These are phyloP conservation scores for Masnerella sp. DNA, from an alignment of 2,888 invertebrate species.

Conservation along the genomic window DNA sequence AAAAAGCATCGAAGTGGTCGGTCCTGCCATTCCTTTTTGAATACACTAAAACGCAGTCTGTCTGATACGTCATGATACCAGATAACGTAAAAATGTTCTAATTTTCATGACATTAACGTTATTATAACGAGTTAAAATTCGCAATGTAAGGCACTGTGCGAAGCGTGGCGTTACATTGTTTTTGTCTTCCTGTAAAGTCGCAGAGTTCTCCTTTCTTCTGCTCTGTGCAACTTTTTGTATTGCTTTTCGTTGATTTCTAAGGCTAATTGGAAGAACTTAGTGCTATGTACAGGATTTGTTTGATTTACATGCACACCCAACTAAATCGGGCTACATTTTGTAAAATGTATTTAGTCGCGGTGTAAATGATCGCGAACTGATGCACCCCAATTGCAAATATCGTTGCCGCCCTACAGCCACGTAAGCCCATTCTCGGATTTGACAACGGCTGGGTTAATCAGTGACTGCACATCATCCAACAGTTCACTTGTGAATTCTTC, in stretches of 20 bases:
- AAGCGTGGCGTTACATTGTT: constrained; percentile 14
- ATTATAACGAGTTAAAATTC: not conserved
- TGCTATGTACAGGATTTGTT: constrained; percentile 55
- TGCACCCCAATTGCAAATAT: constrained; percentile 22
- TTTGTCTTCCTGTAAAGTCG: too few relatives aligned
- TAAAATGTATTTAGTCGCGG: constrained; percentile 23
- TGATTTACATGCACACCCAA: constrained; percentile 52
- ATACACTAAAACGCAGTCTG: constrained; percentile 53
- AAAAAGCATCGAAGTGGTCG: constrained; percentile 16
- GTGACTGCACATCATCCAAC: constrained; percentile 92
- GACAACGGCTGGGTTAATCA: constrained; percentile 91
- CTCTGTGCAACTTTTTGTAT: constrained; percentile 9
- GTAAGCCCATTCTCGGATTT: constrained; percentile 92
- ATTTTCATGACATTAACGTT: not conserved
- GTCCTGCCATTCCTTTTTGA: constrained; percentile 3
- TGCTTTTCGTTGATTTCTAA: constrained; percentile 14
- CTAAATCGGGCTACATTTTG: constrained; percentile 18
- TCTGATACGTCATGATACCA: constrained; percentile 75
- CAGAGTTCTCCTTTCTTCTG: too few relatives aligned
- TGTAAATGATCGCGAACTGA: constrained; percentile 7
- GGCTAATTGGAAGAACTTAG: constrained; percentile 55
- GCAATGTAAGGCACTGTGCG: constrained; percentile 19
- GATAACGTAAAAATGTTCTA: constrained; percentile 46
- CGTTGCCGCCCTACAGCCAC: constrained; percentile 83
- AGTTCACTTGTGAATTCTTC: constrained; percentile 92